Conservation (phyloP, 2,888 invertebrate genomes). For the Phasia obesa region DNA sequence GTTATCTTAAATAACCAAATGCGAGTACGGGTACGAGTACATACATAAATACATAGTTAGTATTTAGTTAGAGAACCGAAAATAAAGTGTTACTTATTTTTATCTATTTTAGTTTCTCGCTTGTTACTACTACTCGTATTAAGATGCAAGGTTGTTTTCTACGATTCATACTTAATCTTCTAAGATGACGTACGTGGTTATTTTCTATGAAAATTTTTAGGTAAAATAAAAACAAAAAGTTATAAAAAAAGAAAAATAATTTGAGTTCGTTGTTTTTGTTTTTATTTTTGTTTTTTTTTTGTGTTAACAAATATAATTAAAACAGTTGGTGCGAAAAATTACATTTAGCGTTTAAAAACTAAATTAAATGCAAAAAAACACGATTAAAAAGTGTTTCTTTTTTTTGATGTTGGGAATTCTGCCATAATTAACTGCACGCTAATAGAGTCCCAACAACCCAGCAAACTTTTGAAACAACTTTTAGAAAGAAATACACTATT, state of each 20-base stretch:
- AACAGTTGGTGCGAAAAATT: constrained; percentile 71
- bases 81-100: constrained; percentile 40
- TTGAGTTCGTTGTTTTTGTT: constrained; percentile 9
- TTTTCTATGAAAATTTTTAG: constrained; percentile 53
- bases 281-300: constrained; percentile 59
- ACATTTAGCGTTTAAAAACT: constrained; percentile 60
- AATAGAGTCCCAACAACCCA: constrained; percentile 50
- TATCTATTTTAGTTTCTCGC: constrained; percentile 14
- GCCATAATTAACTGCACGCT: constrained; percentile 68
- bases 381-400: neutral
- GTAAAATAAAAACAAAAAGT: constrained; percentile 32
- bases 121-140: neutral
- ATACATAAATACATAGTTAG: constrained; percentile 21
- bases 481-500: too few species aligned
- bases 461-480: too few species aligned
- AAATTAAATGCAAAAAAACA: constrained; percentile 26
- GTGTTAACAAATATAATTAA: constrained; percentile 67
- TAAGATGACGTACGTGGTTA: neutral
- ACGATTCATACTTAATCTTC: constrained; percentile 18
- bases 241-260: neutral
- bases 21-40: too few species aligned
- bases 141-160: constrained; percentile 23
- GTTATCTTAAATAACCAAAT: constrained; percentile 54
- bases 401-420: constrained; percentile 27
- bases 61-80: constrained; percentile 37